A percentile compares a stretch with the other conserved stretches of the same genome.
phyloP scores from a whole-genome alignment of 1,140 invertebrate genomes.

The Eueides isabella region DNA sequence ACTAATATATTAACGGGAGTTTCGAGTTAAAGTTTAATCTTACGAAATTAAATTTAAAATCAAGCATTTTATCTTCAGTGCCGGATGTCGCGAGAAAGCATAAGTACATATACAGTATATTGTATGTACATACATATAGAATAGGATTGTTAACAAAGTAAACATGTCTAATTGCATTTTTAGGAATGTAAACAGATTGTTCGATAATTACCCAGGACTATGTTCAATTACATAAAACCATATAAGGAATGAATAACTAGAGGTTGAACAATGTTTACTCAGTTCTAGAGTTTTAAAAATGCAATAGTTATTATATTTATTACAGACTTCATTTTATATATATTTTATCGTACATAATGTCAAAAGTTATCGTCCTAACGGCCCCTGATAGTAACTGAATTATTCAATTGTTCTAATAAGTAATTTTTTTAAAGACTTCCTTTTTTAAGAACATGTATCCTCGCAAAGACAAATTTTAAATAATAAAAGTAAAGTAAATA shows the following conservation, averaged over 20 bases:
- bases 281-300: slow-evolving; percentile 1
- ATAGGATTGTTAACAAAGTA: background rate
- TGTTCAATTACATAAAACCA: background rate
- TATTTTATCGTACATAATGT: slow-evolving; percentile 28
- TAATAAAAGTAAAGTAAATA: background rate
- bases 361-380: slow-evolving; percentile 29
- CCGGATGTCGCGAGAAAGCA: background rate
- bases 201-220: background rate
- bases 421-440: slow-evolving; percentile 35
- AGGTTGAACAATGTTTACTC: background rate
- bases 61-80: background rate
- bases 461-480: background rate
- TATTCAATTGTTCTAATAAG: slow-evolving; percentile 36
- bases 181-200: background rate
- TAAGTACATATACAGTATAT: background rate
- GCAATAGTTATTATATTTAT: background rate
- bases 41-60: background rate
- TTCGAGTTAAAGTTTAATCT: no score
- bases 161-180: background rate
- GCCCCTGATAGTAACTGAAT: slow-evolving; percentile 18
- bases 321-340: background rate
- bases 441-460: slow-evolving; percentile 19
- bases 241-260: background rate
- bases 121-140: no score
- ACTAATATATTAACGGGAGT: no score